Conservation (phyloP, 1,140 invertebrate genomes). For the Helicoverpa armigera region DNA sequence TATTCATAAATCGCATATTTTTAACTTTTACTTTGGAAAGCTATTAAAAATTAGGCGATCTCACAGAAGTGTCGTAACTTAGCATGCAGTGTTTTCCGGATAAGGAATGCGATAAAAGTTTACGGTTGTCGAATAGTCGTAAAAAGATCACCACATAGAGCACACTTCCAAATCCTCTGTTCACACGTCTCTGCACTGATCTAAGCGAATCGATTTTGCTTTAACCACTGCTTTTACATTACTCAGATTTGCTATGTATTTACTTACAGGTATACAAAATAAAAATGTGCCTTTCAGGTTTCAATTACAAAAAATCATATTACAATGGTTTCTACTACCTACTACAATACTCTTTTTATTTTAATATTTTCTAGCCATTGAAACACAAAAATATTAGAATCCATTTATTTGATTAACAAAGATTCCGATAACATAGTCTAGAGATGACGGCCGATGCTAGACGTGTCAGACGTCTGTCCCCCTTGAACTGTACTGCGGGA, state of each 20-base stretch:
- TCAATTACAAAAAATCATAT: too few relatives aligned
- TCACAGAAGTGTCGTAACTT: conserved; percentile 8
- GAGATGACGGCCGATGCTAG: not conserved
- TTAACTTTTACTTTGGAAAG: conserved; percentile 8
- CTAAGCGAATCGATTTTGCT: conserved; percentile 37
- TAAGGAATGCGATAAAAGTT: conserved; percentile 57
- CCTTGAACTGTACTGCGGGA: conserved; percentile 58
- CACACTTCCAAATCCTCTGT: conserved; percentile 52
- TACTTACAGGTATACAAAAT: too few relatives aligned
- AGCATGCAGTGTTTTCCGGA: conserved; percentile 37
- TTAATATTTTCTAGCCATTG: not conserved
- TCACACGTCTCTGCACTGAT: conserved; percentile 29
- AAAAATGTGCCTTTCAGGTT: too few relatives aligned
- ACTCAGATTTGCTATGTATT: not conserved
- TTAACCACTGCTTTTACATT: not conserved
- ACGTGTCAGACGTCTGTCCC: conserved; percentile 60
- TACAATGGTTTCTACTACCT: too few relatives aligned
- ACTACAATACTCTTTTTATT: not conserved
- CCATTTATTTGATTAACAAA: conserved; percentile 6
- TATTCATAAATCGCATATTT: conserved; percentile 9
- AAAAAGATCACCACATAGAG: conserved; percentile 58
- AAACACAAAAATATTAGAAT: not conserved
- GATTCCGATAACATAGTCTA: not conserved
- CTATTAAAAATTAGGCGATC: conserved; percentile 32
- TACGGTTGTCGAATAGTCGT: conserved; percentile 62